Percentiles rank a stretch among this genome's conserved stretches.
Conservation (phyloP, 2,113 vertebrate genomes). For the Podocnemis expansa region DNA sequence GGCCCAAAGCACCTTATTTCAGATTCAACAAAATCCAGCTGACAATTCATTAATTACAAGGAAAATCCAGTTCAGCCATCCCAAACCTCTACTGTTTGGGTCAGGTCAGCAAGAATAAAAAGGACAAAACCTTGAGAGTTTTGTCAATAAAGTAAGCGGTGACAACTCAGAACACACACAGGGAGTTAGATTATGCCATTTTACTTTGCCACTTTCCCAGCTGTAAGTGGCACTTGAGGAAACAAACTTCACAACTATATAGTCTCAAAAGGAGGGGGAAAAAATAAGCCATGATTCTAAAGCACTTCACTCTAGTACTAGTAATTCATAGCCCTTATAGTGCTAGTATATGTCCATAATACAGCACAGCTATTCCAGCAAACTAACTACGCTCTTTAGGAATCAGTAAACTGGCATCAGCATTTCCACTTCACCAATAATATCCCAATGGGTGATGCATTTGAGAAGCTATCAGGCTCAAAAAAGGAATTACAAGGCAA, state of each 20-base stretch:
- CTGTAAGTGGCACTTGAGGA: background rate
- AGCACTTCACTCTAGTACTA: background rate
- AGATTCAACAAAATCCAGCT: background rate
- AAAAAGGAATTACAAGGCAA: background rate
- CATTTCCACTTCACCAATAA: background rate
- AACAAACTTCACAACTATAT: background rate
- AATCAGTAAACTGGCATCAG: background rate
- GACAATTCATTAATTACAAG: background rate
- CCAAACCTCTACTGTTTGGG: background rate
- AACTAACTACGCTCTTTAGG: background rate
- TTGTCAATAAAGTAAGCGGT: background rate
- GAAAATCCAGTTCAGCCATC: background rate
- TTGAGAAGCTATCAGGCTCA: background rate
- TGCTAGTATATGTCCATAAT: background rate
- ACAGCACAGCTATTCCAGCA: background rate
- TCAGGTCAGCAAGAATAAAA: background rate
- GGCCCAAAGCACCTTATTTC: background rate
- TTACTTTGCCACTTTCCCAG: background rate
- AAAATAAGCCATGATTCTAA: background rate
- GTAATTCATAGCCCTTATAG: background rate
- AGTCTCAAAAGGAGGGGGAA: too few species aligned
- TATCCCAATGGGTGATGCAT: background rate
- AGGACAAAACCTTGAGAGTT: background rate
- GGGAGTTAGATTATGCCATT: background rate
- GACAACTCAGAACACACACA: fast-evolving